These are phyloP conservation scores for Reinhardtius hippoglossoides DNA, from an alignment of 2,113 vertebrate genomes.

Conservation along the genomic window DNA sequence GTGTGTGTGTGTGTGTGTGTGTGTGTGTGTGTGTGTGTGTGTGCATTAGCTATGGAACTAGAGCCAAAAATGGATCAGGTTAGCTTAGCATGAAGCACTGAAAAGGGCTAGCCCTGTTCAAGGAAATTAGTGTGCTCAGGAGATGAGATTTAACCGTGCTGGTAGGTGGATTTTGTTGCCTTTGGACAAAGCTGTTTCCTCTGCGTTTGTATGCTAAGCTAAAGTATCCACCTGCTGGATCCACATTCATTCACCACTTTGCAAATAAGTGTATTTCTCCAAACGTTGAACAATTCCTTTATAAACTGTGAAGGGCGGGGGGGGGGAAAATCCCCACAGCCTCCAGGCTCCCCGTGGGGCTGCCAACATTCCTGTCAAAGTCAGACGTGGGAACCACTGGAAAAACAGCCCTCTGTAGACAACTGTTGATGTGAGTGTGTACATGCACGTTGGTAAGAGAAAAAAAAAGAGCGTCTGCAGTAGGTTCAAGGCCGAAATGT, in stretches of 20 bases:
- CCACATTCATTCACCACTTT: background rate
- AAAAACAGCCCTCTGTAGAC: slow-evolving; percentile 51
- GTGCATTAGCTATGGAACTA: background rate
- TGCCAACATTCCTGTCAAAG: slow-evolving; percentile 72
- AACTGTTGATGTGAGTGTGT: slow-evolving; percentile 9
- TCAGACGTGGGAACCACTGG: slow-evolving; percentile 66
- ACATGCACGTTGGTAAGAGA: background rate
- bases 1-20: background rate
- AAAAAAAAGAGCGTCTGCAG: background rate
- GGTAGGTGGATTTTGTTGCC: background rate
- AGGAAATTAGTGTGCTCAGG: background rate
- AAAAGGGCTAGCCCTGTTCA: background rate
- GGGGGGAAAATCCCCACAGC: slow-evolving; percentile 5
- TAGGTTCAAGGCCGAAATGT: slow-evolving; percentile 29
- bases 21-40: background rate
- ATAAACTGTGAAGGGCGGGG: slow-evolving; percentile 9
- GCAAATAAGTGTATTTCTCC: background rate
- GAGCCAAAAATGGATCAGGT: background rate
- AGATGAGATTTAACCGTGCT: background rate
- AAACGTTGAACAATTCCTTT: slow-evolving; percentile 18
- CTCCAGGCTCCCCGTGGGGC: slow-evolving; percentile 52
- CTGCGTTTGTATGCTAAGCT: background rate
- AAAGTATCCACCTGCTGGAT: background rate
- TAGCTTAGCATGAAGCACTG: background rate
- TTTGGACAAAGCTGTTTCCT: background rate